Percentiles rank a stretch among this genome's conserved stretches.
These are phyloP conservation scores for Trachemys scripta DNA, from an alignment of 2,113 vertebrate species.

Conservation along the genomic window DNA sequence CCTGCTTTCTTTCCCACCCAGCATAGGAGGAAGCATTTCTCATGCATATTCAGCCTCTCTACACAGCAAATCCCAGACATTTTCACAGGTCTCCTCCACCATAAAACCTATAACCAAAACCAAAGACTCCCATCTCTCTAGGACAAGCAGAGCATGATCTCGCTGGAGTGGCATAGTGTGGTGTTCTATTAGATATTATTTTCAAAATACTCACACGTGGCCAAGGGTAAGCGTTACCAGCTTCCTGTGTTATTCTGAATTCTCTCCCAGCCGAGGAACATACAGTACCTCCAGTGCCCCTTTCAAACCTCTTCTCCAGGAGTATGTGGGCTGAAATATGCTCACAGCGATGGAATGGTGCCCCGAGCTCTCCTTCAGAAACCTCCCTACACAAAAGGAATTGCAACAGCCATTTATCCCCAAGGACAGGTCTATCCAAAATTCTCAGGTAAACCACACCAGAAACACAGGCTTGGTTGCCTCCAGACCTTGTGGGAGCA, in stretches of 20 bases:
- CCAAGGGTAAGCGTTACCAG: not conserved
- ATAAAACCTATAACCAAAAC: not conserved
- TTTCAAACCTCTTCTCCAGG: not conserved
- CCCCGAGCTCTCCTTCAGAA: not conserved
- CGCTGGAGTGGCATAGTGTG: rapidly evolving
- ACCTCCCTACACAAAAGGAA: not conserved
- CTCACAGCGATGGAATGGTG: not conserved
- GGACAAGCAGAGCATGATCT: not conserved
- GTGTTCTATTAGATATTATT: not conserved
- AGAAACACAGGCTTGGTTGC: not conserved
- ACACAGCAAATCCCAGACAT: rapidly evolving
- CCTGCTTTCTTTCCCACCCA: rapidly evolving
- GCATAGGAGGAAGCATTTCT: not conserved
- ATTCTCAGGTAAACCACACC: not conserved
- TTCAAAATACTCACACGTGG: not conserved
- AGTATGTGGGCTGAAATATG: not conserved
- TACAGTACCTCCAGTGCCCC: rapidly evolving
- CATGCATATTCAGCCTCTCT: rapidly evolving
- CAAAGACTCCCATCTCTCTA: not conserved
- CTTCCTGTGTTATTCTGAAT: rapidly evolving
- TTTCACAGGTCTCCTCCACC: not conserved
- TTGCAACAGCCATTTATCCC: not conserved
- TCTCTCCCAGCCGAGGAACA: not conserved
- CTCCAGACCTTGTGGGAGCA: not conserved
- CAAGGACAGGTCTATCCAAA: not conserved